Conservation (phyloP, 2,113 vertebrate genomes). For the Boleophthalmus pectinirostris region DNA sequence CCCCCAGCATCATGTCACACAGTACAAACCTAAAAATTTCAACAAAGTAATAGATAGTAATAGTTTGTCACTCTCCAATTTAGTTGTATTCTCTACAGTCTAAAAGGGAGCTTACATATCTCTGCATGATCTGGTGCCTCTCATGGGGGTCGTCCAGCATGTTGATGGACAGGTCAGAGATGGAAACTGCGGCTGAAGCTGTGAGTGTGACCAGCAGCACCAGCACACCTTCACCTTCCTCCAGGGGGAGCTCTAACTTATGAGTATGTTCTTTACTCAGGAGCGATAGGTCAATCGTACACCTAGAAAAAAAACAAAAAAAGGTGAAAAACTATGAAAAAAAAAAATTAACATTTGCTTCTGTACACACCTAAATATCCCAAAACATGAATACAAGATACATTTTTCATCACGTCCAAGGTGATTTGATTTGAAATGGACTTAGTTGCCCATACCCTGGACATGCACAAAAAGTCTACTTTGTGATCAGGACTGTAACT, state of each 20-base stretch:
- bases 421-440: too few species aligned
- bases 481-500: too few species aligned
- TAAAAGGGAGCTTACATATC: slow-evolving; percentile 88
- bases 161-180: slow-evolving; percentile 90
- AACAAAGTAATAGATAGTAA: not conserved
- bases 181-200: slow-evolving; percentile 89
- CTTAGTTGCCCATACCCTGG: too few species aligned
- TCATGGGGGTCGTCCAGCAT: slow-evolving; percentile 89
- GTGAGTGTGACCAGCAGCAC: slow-evolving; percentile 94
- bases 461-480: too few species aligned
- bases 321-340: not conserved
- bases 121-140: slow-evolving; percentile 85
- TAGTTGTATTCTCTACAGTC: not conserved
- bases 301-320: slow-evolving; percentile 77
- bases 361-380: not conserved
- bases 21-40: too few species aligned
- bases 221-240: slow-evolving; percentile 89
- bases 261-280: slow-evolving; percentile 94
- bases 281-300: slow-evolving; percentile 88
- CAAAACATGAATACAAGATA: not conserved
- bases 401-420: too few species aligned
- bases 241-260: slow-evolving; percentile 87
- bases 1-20: too few species aligned
- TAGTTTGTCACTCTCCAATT: not conserved
- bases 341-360: not conserved